phyloP scores from a whole-genome alignment of 2,113 vertebrate genomes.

The Erinaceus europaeus region DNA sequence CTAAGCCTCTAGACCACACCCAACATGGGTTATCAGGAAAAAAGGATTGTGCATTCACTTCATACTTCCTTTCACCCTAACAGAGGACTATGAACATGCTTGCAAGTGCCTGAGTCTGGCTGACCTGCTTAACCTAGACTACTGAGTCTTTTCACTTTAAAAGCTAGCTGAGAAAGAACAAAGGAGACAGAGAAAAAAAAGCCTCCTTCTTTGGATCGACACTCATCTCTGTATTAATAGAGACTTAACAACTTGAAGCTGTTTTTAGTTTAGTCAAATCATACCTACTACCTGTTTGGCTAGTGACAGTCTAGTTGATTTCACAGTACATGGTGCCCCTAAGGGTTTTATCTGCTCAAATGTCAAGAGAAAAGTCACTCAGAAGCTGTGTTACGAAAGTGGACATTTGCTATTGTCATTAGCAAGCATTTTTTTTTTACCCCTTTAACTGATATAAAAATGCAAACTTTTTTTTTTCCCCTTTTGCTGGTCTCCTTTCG shows the following conservation, averaged over 20 bases:
- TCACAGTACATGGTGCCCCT: constrained; percentile 40
- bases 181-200: background rate
- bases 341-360: constrained; percentile 51
- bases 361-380: constrained; percentile 60
- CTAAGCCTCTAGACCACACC: fast-evolving
- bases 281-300: constrained; percentile 46
- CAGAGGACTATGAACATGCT: background rate
- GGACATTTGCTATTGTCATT: constrained; percentile 72
- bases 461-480: constrained; percentile 77
- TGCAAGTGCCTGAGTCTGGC: fast-evolving
- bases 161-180: constrained; percentile 5
- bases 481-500: constrained; percentile 70
- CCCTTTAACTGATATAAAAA: constrained; percentile 67
- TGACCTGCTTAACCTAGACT: fast-evolving
- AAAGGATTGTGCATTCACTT: fast-evolving
- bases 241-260: constrained; percentile 51
- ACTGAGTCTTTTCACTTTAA: background rate
- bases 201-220: background rate
- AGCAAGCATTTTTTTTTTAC: constrained; percentile 61
- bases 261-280: constrained; percentile 47
- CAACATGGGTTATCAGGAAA: background rate
- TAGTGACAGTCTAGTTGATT: constrained; percentile 44
- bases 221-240: constrained; percentile 30
- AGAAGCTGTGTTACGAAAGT: constrained; percentile 62
- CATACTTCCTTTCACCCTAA: background rate